Percentiles rank a stretch among this genome's conserved stretches.
Evolutionary conservation across 2,888 invertebrate species (phyloP).

Genomic region (Strigamia crassipes): DNA sequence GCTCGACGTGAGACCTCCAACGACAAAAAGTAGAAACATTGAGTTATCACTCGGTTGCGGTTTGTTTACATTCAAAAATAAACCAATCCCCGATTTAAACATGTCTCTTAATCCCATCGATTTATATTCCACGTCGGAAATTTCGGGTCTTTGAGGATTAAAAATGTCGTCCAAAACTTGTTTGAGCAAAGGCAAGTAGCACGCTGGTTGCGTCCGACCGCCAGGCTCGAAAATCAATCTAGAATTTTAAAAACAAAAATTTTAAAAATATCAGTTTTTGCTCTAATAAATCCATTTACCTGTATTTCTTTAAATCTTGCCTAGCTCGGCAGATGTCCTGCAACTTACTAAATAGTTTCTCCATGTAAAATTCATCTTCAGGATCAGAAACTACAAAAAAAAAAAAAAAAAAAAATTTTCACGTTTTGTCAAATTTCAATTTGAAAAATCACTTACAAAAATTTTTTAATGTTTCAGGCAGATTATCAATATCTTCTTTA

Average conservation of each 20-base stretch:
- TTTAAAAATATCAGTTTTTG: neutral
- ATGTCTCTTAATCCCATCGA: constrained; percentile 64
- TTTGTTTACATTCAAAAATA: constrained; percentile 64
- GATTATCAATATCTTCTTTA: constrained; percentile 48
- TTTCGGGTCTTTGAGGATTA: constrained; percentile 65
- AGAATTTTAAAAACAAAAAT: neutral
- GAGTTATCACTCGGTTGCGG: constrained; percentile 70
- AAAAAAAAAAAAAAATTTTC: no score
- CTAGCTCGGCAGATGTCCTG: constrained; percentile 59
- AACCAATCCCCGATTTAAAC: constrained; percentile 70
- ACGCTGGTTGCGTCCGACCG: constrained; percentile 55
- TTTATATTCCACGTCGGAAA: constrained; percentile 66
- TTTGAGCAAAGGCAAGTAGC: constrained; percentile 62
- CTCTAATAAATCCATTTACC: constrained; percentile 54
- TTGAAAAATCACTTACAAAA: constrained; percentile 51
- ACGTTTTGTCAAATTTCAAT: neutral
- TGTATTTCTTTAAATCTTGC: constrained; percentile 59
- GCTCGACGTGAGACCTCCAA: constrained; percentile 71
- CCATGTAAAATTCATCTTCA: constrained; percentile 52
- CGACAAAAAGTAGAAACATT: constrained; percentile 68
- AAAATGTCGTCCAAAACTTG: constrained; percentile 67
- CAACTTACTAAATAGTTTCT: constrained; percentile 59
- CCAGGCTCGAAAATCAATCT: constrained; percentile 3
- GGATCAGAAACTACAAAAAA: neutral
- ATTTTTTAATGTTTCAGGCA: constrained; percentile 53